Evolutionary conservation across 2,888 invertebrate species (phyloP).

Genomic region (Ornithoptera alexandrae): DNA sequence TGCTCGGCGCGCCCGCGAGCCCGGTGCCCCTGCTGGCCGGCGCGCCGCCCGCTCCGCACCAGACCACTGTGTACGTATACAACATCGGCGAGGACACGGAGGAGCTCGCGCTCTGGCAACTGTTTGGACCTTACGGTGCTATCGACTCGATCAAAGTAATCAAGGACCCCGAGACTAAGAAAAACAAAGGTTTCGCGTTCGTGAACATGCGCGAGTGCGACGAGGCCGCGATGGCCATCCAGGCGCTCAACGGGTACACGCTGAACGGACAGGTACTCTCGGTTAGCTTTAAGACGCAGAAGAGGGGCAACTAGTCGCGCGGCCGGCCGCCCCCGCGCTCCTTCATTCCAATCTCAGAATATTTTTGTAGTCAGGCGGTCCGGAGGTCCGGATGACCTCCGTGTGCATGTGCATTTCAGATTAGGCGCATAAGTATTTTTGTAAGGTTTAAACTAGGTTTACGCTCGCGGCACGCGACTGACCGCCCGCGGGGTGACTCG

Average conservation of each 20-base stretch:
- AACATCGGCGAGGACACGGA: conserved; percentile 78
- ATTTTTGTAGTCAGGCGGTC: conserved; percentile 75
- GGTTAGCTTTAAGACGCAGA: conserved; percentile 80
- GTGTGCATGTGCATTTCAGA: conserved; percentile 76
- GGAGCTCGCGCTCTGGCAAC: conserved; percentile 76
- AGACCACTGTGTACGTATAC: conserved; percentile 78
- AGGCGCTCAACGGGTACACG: conserved; percentile 77
- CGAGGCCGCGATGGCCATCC: conserved; percentile 77
- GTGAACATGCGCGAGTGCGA: conserved; percentile 79
- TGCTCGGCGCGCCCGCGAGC: conserved; percentile 70
- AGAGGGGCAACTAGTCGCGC: conserved; percentile 72
- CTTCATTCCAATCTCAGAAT: conserved; percentile 79
- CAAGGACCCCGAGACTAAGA: conserved; percentile 78
- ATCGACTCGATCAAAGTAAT: conserved; percentile 79
- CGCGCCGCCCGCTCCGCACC: conserved; percentile 63
- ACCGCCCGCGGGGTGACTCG: conserved; percentile 76
- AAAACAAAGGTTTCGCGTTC: conserved; percentile 78
- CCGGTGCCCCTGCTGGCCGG: conserved; percentile 68
- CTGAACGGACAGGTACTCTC: conserved; percentile 79
- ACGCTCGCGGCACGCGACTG: conserved; percentile 73
- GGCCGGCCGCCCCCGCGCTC: conserved; percentile 23
- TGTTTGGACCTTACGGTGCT: conserved; percentile 77
- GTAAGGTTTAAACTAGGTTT: conserved; percentile 78
- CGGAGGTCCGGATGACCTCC: conserved; percentile 56
- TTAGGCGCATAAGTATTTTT: conserved; percentile 79